Percentiles rank a stretch among this genome's conserved stretches.
phyloP scores from a whole-genome alignment of 1,140 invertebrate genomes.

The Micrasema longulum region DNA sequence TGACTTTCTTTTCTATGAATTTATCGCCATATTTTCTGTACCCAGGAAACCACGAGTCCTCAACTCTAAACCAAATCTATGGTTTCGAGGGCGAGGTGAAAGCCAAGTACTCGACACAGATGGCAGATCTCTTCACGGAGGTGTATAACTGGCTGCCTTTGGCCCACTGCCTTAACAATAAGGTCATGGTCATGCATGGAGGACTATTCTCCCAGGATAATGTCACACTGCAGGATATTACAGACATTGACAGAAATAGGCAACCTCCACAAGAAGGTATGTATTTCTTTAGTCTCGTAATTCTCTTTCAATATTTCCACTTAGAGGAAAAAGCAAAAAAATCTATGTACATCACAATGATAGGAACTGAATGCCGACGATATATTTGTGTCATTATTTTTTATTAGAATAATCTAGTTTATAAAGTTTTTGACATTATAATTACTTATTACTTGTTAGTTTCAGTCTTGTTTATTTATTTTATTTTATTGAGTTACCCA shows the following conservation, averaged over 20 bases:
- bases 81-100: conserved; percentile 98
- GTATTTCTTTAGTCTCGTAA: too few relatives aligned
- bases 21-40: background rate
- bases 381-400: too few relatives aligned
- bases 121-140: conserved; percentile 98
- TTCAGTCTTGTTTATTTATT: too few relatives aligned
- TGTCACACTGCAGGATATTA: conserved; percentile 92
- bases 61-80: conserved; percentile 99
- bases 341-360: too few relatives aligned
- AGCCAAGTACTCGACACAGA: conserved; percentile 92
- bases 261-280: conserved; percentile 96
- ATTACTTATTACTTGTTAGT: too few relatives aligned
- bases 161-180: conserved; percentile 93
- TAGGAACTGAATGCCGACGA: too few relatives aligned
- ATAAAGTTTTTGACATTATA: too few relatives aligned
- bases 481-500: too few relatives aligned
- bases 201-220: conserved; percentile 91
- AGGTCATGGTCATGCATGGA: conserved; percentile 95
- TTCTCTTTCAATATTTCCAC: too few relatives aligned
- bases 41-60: conserved; percentile 96
- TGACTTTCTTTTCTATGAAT: too few relatives aligned
- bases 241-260: conserved; percentile 88
- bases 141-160: conserved; percentile 98
- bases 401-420: too few relatives aligned
- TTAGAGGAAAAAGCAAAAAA: too few relatives aligned